These are phyloP conservation scores for Zaprionus tsacasi DNA, from an alignment of 1,140 invertebrate species.

Conservation along the genomic window DNA sequence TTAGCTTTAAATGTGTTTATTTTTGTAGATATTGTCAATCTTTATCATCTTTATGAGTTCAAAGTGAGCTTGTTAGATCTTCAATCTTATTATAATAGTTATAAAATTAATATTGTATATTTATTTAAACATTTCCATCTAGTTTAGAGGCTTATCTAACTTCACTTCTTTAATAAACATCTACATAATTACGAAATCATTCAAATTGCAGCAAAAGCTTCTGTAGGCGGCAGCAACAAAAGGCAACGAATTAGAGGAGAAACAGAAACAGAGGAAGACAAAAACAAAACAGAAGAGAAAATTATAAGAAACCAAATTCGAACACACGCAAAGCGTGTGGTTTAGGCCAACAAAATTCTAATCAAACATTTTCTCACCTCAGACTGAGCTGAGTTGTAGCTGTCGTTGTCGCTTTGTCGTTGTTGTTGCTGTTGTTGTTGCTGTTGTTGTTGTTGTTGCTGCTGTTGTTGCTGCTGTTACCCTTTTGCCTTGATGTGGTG, in stretches of 20 bases:
- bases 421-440: conserved; percentile 36
- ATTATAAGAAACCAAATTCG: conserved; percentile 7
- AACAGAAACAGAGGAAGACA: not conserved
- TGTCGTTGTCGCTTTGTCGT: conserved; percentile 31
- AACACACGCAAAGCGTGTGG: conserved; percentile 37
- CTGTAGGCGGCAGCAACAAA: conserved; percentile 30
- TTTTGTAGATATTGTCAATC: too few species aligned
- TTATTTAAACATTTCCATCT: too few species aligned
- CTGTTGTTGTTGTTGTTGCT: conserved; percentile 33
- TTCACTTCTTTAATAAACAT: not conserved
- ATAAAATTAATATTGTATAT: too few species aligned
- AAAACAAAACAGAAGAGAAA: not conserved
- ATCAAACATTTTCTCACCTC: conserved; percentile 83
- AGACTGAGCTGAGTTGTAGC: conserved; percentile 25
- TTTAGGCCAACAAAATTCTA: conserved; percentile 59
- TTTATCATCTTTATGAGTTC: too few species aligned
- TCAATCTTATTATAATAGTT: too few species aligned
- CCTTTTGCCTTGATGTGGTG: conserved; percentile 56
- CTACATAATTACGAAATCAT: not conserved
- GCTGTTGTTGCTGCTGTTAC: conserved; percentile 45
- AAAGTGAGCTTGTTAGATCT: too few species aligned
- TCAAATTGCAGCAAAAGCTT: conserved; percentile 15
- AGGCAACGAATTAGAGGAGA: not conserved
- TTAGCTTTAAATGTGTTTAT: too few species aligned
- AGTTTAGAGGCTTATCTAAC: not conserved